Evolutionary conservation across 1,140 invertebrate species (phyloP).

Genomic region (Orchesella cincta): DNA sequence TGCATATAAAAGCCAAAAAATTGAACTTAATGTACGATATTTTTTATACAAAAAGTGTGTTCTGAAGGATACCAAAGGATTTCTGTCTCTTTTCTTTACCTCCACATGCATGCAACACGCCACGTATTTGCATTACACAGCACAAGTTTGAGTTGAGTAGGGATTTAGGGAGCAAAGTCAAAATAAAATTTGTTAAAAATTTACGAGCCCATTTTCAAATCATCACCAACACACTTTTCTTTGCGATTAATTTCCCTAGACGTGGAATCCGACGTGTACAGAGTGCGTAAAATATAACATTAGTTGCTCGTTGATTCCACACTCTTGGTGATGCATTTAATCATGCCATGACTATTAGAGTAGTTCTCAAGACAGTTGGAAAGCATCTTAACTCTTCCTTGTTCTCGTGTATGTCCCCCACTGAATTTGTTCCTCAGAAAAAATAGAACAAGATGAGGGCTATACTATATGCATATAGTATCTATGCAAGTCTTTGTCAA

Average conservation of each 20-base stretch:
- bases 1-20: not conserved
- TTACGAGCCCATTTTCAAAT: slow-evolving; percentile 29
- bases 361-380: slow-evolving; percentile 16
- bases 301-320: not conserved
- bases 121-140: not conserved
- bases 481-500: too few relatives aligned
- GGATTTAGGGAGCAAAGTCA: slow-evolving; percentile 27
- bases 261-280: not conserved
- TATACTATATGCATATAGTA: too few relatives aligned
- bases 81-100: slow-evolving; percentile 9
- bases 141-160: not conserved
- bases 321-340: not conserved
- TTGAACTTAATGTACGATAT: not conserved
- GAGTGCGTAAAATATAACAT: not conserved
- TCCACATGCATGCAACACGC: not conserved
- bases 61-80: too few relatives aligned
- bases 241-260: slow-evolving; percentile 9
- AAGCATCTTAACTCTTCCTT: not conserved
- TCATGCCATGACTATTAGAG: slow-evolving; percentile 2
- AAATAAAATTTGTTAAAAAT: slow-evolving; percentile 12
- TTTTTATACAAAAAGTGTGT: not conserved
- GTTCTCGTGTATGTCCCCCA: not conserved
- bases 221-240: slow-evolving; percentile 4
- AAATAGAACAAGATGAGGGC: too few relatives aligned
- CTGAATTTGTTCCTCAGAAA: too few relatives aligned